Evolutionary conservation across 1,140 invertebrate genomes (phyloP), one percentile per base, ranked within the genome.

Genomic region (Hylaeus anthracinus): DNA sequence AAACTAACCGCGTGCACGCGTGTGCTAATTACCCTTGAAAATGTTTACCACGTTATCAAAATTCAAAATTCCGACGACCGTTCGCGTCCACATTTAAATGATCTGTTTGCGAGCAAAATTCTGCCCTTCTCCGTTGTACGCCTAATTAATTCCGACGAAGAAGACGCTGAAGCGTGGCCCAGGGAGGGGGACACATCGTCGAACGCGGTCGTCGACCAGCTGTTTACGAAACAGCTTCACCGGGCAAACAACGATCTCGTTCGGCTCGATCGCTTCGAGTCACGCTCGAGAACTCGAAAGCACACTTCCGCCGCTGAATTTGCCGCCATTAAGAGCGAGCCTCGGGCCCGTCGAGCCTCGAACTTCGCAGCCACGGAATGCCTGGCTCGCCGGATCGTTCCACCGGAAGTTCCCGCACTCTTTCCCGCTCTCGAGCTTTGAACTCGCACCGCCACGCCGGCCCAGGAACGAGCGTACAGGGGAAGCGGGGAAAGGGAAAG

Each of bases 381-480:
- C 56, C 73, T 53, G 61, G 64, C 77, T 64, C 80, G 73, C 56
- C 71, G 79, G 78, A 82, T 86, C 82, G 86, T 84, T 86, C 63
- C 83, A 84, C 89, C 90, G 90, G 90, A 91, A 91, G 87, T 91
- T 89, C 84, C 84, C 88, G 80, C 85, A 83, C 87, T 83, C 82
- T 81, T 85, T 84, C 80, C 63, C 78, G 77, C 73, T 80, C 83
- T 78, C 81, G 86, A 88, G 84, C 84, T 87, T 90, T 85, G 84
- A 87, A 89, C 88, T 81, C 85, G 72, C 75, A 76, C 79, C 58
- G 81, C 79, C 73, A 65, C 78, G 53, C 53, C 72, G 84, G 83
- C 80, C 75, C 78, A 82, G 63, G 39, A 45, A 63, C 12, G 12
- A 10, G 48, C n/a, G 43, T 15, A 0, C 3, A n/a, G 63, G n/a